Conservation (phyloP, 2,113 vertebrate species). For the Neomonachus schauinslandi region DNA sequence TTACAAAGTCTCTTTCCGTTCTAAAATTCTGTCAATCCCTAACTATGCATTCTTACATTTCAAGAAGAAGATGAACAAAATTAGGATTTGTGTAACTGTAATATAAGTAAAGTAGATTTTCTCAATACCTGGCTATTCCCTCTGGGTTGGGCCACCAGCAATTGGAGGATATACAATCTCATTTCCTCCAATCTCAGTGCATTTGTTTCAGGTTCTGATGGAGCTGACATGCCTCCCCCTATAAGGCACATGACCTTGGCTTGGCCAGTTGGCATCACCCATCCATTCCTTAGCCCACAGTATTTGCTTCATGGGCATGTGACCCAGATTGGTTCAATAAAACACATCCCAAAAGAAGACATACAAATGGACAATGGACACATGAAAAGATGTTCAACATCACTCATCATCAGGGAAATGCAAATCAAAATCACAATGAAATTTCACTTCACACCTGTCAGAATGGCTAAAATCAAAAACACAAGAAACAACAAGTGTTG, state of each 20-base stretch:
- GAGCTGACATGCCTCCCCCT: rapidly evolving
- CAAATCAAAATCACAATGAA: neutral
- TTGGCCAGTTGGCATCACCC: neutral
- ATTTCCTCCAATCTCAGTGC: neutral
- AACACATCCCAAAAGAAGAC: neutral
- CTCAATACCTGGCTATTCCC: neutral
- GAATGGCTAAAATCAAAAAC: neutral
- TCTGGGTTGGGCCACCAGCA: neutral
- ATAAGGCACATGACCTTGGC: neutral
- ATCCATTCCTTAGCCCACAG: too few species aligned
- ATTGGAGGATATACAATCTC: neutral
- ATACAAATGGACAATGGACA: neutral
- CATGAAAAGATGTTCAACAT: neutral
- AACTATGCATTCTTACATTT: neutral
- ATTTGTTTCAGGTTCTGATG: neutral
- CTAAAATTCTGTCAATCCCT: conserved; percentile 50
- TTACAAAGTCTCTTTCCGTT: conserved; percentile 38
- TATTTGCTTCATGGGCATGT: neutral
- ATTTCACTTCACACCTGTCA: neutral
- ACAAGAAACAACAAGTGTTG: neutral
- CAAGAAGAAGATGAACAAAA: neutral
- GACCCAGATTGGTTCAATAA: neutral
- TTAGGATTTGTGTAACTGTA: neutral
- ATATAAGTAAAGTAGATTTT: conserved; percentile 2
- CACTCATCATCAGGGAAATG: neutral